A percentile compares a stretch with the other conserved stretches of the same genome.
Evolutionary conservation across 2,888 invertebrate species (phyloP).

Genomic region (Pollenia griseotomentosa): DNA sequence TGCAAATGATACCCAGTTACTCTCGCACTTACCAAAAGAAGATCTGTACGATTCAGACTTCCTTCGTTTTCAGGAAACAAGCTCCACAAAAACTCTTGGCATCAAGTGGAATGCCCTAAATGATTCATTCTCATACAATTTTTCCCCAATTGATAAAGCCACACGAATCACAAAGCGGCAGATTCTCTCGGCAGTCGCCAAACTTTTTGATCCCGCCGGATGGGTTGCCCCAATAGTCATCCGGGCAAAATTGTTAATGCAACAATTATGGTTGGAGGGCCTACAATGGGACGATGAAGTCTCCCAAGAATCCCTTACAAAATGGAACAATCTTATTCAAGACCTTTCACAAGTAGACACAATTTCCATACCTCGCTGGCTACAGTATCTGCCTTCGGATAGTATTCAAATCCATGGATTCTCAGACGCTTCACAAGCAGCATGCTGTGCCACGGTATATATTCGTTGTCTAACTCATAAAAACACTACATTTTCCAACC

Average conservation of each 20-base stretch:
- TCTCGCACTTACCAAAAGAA: background rate
- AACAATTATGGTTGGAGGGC: background rate
- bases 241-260: constrained; percentile 3
- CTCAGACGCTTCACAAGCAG: no score
- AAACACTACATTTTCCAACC: no score
- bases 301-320: no score
- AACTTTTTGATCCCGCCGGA: no score
- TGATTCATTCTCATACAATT: constrained; percentile 14
- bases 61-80: background rate
- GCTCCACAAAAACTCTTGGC: constrained; percentile 5
- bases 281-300: no score
- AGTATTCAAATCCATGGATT: no score
- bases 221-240: background rate
- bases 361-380: background rate
- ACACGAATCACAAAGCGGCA: background rate
- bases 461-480: no score
- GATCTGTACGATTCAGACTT: constrained; percentile 19
- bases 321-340: no score
- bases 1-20: background rate
- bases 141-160: background rate
- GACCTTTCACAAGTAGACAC: no score
- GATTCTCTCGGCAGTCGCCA: no score
- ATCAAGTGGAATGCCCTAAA: constrained; percentile 39
- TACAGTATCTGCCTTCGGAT: background rate
- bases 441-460: no score